Conservation (phyloP, 2,888 invertebrate genomes). For the Pachymerium ferrugineum region DNA sequence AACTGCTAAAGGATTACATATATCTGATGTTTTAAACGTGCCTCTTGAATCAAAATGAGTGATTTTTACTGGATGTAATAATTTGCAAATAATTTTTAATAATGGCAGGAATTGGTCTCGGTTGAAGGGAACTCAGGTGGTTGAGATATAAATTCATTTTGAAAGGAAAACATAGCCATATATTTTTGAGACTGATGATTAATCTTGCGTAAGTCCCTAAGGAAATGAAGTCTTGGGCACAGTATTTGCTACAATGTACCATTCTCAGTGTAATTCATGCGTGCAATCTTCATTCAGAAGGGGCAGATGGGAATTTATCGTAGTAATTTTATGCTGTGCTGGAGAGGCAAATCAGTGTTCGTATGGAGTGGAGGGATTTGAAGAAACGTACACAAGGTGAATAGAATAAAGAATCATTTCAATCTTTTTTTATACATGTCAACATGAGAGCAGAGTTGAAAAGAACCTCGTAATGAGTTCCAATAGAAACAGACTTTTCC, state of each 20-base stretch:
- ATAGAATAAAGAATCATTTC: slow-evolving; percentile 24
- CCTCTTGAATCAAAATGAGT: too few species aligned
- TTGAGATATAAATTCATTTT: neutral
- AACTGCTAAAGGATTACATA: too few species aligned
- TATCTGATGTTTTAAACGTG: too few species aligned
- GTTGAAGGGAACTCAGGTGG: neutral
- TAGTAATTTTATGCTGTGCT: slow-evolving; percentile 25
- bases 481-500: too few species aligned
- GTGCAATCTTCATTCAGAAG: slow-evolving; percentile 24
- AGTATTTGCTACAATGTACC: slow-evolving; percentile 22
- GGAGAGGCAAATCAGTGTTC: slow-evolving; percentile 19
- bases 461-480: slow-evolving; percentile 5
- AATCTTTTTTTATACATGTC: slow-evolving; percentile 22
- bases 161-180: neutral
- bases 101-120: neutral
- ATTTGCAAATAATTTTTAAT: too few species aligned
- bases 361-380: slow-evolving; percentile 5
- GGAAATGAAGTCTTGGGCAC: slow-evolving; percentile 25
- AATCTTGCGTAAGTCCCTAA: neutral
- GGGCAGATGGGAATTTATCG: slow-evolving; percentile 27
- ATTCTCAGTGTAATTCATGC: slow-evolving; percentile 11
- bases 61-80: too few species aligned
- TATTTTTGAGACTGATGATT: neutral
- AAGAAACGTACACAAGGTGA: slow-evolving; percentile 22
- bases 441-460: neutral